A percentile compares a stretch with the other conserved stretches of the same genome.
Conservation (phyloP, 2,113 vertebrate genomes). For the Ophiodon elongatus region DNA sequence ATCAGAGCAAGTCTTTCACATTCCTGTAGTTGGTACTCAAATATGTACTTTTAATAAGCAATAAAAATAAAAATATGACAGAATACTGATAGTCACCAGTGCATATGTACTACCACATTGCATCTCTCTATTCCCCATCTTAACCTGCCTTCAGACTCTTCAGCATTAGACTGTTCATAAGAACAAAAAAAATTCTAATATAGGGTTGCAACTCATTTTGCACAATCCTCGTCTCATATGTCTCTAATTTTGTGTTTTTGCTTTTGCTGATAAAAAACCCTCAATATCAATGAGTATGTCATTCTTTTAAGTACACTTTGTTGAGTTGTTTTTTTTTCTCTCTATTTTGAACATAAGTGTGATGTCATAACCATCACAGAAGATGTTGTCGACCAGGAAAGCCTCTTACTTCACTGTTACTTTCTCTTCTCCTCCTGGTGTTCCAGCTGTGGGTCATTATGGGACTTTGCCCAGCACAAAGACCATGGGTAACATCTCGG, state of each 20-base stretch:
- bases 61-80: background rate
- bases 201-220: background rate
- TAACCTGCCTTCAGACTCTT: background rate
- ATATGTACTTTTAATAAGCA: too few species aligned
- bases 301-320: background rate
- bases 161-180: background rate
- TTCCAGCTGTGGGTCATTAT: constrained; percentile 81
- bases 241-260: background rate
- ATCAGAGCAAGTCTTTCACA: background rate
- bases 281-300: background rate
- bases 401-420: background rate
- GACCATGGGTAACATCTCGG: constrained; percentile 89
- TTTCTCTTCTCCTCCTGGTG: background rate
- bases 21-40: background rate
- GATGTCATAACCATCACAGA: background rate
- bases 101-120: background rate
- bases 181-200: background rate
- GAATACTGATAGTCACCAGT: background rate
- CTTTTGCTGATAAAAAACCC: background rate
- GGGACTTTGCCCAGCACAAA: constrained; percentile 88
- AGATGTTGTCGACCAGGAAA: background rate
- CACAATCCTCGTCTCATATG: background rate
- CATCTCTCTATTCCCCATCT: background rate
- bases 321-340: background rate
- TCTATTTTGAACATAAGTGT: background rate